Evolutionary conservation across 2,888 invertebrate species (phyloP), one percentile per base, ranked within the genome.

Genomic region (Coelinius sp.): DNA sequence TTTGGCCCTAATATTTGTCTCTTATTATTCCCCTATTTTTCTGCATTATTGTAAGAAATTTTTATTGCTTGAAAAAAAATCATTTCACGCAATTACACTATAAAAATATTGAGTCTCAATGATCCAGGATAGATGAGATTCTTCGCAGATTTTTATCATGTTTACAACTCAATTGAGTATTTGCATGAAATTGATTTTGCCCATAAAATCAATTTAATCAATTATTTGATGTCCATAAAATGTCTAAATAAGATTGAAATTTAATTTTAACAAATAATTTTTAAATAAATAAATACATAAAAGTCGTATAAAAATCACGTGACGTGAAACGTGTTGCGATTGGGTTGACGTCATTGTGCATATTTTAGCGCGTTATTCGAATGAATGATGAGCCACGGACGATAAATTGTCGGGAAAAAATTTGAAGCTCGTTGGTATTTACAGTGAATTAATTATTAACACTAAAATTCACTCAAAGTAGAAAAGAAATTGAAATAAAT

Each of bases 181-280:
- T 56, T 56, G 56, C 56, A 56, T 56, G 56, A 56, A 56, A 56
- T 24, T 56, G 56, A 56, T 56, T 56, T 56, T 56, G 56, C 56
- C 1, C n/a, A 12, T 12, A 56, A 56, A 56, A 14, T 56, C 1
- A 0, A 56, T 6, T 56, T 56, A 56, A 56, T 12, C 6, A 5
- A 56, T 56, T 56, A 22, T 56, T 56, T 56, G n/a, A 56, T 56
- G 24, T 5, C 6, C n/a, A 56, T 12, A 56, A 56, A 12, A 56
- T 12, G 8, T 8, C 56, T 22, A 56, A n/a, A 27, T 25, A 25
- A 27, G 25, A 27, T 27, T 27, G 0, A 56, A 56, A 56, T 12
- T 56, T 56, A 56, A 25, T 56, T 56, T 56, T 12, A 1, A 56
- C 56, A 4, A 56, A n/a, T 25, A 25, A 56, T 56, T 56, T 56